phyloP scores from a whole-genome alignment of 2,888 invertebrate species.

The Drosophila dives region DNA sequence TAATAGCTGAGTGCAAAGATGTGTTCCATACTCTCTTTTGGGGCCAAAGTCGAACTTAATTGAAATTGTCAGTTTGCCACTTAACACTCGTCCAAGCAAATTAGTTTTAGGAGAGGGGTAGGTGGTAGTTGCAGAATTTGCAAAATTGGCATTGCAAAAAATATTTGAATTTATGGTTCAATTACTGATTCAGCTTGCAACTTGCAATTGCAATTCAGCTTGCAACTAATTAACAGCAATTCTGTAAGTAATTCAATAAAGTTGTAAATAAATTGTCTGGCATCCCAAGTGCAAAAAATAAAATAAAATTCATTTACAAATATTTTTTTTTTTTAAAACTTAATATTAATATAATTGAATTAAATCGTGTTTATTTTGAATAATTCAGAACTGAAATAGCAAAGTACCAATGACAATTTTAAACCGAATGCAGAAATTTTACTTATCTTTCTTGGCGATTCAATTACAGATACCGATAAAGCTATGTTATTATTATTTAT shows the following conservation, averaged over 20 bases:
- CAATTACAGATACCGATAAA: not conserved
- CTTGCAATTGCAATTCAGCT: no score
- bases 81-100: slow-evolving; percentile 14
- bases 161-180: slow-evolving; percentile 67
- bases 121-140: slow-evolving; percentile 35
- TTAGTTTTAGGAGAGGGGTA: not conserved
- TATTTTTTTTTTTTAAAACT: not conserved
- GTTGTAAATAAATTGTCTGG: not conserved
- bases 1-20: slow-evolving; percentile 59
- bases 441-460: not conserved
- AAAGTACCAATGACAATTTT: not conserved
- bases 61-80: slow-evolving; percentile 50
- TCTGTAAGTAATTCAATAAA: slow-evolving; percentile 53
- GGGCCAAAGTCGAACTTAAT: slow-evolving; percentile 54
- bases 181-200: slow-evolving; percentile 42
- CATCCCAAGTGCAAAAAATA: not conserved
- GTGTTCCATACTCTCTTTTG: slow-evolving; percentile 45
- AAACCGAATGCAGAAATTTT: not conserved
- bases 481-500: no score
- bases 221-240: slow-evolving; percentile 44
- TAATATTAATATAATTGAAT: not conserved
- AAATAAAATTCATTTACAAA: not conserved
- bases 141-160: slow-evolving; percentile 60
- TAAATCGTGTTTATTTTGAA: not conserved
- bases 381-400: not conserved